Evolutionary conservation across 2,888 invertebrate genomes (phyloP).

Genomic region (Arenicola marina): DNA sequence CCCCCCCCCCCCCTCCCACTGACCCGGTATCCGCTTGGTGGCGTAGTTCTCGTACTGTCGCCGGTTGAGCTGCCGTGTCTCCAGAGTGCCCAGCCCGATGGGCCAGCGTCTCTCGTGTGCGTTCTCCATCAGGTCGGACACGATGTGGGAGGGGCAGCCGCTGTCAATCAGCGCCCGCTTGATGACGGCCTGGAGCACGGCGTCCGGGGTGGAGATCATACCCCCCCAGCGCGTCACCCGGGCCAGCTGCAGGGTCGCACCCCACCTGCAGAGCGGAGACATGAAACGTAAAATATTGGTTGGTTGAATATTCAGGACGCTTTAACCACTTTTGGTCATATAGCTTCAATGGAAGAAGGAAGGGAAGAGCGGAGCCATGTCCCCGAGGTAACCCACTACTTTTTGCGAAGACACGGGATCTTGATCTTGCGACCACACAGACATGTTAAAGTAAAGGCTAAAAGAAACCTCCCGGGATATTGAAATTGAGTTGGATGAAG

Average conservation of each 20-base stretch:
- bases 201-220: slow-evolving; percentile 97
- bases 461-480: no score
- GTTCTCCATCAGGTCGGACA: slow-evolving; percentile 95
- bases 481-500: no score
- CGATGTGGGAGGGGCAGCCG: slow-evolving; percentile 89
- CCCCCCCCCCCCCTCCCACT: no score
- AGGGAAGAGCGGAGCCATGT: no score
- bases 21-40: slow-evolving; percentile 86
- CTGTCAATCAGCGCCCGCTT: slow-evolving; percentile 87
- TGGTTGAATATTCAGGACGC: no score
- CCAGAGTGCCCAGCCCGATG: slow-evolving; percentile 83
- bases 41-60: slow-evolving; percentile 92
- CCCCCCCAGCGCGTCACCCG: slow-evolving; percentile 96
- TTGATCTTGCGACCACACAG: no score
- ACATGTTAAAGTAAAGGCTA: no score
- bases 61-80: slow-evolving; percentile 91
- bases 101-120: slow-evolving; percentile 97
- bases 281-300: no score
- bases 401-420: no score
- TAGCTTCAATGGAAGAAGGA: no score
- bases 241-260: slow-evolving; percentile 50
- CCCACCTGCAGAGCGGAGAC: slow-evolving; percentile 55
- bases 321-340: no score
- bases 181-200: slow-evolving; percentile 86
- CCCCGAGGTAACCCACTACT: no score